Percentiles rank a stretch among this genome's conserved stretches.
These are phyloP conservation scores for Leptoclinus maculatus DNA, from an alignment of 2,797 vertebrate species.

Conservation along the genomic window DNA sequence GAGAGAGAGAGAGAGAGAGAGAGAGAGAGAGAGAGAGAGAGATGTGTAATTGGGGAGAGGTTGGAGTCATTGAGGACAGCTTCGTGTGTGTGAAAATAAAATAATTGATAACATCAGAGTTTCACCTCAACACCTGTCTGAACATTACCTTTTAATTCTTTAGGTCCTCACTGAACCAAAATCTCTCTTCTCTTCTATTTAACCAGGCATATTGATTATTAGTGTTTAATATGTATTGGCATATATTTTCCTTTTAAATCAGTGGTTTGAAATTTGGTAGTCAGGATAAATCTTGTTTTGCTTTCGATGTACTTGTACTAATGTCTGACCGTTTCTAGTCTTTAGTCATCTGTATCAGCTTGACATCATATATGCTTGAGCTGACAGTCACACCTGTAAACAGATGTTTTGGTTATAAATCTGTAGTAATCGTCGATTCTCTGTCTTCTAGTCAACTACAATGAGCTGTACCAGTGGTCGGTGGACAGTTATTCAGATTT, in stretches of 20 bases:
- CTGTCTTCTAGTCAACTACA: constrained; percentile 87
- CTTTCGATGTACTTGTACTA: background rate
- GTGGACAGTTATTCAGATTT: constrained; percentile 91
- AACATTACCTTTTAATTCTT: background rate
- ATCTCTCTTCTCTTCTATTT: background rate
- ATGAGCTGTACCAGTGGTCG: constrained; percentile 95
- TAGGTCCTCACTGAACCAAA: background rate
- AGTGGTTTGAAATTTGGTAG: background rate
- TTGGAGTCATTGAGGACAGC: background rate
- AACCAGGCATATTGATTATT: background rate
- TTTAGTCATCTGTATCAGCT: background rate
- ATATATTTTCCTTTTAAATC: background rate
- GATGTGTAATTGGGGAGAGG: background rate
- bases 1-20: too few relatives aligned
- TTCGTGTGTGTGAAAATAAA: background rate
- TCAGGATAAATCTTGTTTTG: background rate
- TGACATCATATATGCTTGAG: background rate
- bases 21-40: background rate
- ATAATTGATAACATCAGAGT: background rate
- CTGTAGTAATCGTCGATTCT: background rate
- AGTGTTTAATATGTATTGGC: background rate
- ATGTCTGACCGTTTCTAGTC: background rate
- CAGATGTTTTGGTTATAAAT: background rate
- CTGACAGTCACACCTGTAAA: background rate
- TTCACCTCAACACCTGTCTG: background rate